Conservation (phyloP, 2,113 vertebrate species). For the Lipotes vexillifer region DNA sequence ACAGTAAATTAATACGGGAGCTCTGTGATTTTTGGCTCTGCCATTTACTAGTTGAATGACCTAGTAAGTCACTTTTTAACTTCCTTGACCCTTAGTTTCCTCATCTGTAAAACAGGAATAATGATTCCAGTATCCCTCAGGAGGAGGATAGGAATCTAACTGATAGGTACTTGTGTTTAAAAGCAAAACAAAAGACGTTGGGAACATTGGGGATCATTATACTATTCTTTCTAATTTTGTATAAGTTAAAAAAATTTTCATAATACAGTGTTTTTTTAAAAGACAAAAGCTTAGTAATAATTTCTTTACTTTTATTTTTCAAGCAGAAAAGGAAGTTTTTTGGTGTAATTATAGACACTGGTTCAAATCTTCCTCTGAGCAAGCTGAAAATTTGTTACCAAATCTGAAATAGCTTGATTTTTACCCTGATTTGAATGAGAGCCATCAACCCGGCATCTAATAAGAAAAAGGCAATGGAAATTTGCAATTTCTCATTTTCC, state of each 20-base stretch:
- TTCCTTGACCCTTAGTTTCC: not conserved
- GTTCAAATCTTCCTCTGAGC: constrained; percentile 18
- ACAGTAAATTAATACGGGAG: not conserved
- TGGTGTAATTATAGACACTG: not conserved
- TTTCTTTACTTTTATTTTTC: not conserved
- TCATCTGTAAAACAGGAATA: not conserved
- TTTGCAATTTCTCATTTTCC: not conserved
- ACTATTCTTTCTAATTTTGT: not conserved
- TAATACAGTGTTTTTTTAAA: not conserved
- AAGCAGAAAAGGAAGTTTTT: constrained; percentile 28
- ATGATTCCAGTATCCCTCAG: not conserved
- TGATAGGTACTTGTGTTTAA: not conserved
- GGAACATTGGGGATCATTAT: not conserved
- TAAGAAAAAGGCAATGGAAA: not conserved
- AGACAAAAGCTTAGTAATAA: not conserved
- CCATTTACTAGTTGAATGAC: not conserved
- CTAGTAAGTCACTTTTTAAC: not conserved
- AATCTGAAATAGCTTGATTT: constrained; percentile 11
- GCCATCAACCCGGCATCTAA: not conserved
- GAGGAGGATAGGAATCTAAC: not conserved
- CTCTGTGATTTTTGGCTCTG: not conserved
- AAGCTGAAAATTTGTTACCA: not conserved
- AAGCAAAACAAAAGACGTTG: not conserved
- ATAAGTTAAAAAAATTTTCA: not conserved
- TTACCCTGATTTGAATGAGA: constrained; percentile 1